phyloP scores from a whole-genome alignment of 2,113 vertebrate species.

The Pan troglodytes region DNA sequence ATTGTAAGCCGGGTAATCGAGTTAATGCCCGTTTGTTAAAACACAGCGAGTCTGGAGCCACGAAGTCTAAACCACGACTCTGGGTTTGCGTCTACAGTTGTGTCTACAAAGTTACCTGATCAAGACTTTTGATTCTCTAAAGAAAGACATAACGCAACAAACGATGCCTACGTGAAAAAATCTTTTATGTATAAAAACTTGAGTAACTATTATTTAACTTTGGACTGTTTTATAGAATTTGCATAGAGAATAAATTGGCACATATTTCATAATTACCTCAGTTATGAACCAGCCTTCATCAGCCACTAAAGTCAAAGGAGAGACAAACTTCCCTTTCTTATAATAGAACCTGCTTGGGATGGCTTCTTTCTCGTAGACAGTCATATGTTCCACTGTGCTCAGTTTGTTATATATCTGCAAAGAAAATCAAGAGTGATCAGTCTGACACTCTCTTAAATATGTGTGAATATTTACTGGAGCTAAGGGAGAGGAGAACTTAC shows the following conservation, averaged over 20 bases:
- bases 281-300: slow-evolving; percentile 95
- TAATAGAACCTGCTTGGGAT: slow-evolving; percentile 93
- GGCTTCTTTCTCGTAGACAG: slow-evolving; percentile 86
- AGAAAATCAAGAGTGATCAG: slow-evolving; percentile 6
- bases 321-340: slow-evolving; percentile 91
- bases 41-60: background rate
- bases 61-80: background rate
- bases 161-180: background rate
- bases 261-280: slow-evolving; percentile 85
- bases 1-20: background rate
- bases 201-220: background rate
- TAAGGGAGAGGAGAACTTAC: background rate
- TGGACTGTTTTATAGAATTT: background rate
- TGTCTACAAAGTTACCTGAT: background rate
- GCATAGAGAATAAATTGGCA: background rate
- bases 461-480: background rate
- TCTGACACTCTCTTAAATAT: background rate
- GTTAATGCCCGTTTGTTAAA: slow-evolving; percentile 17
- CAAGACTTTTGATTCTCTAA: background rate
- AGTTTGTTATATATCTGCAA: slow-evolving; percentile 88
- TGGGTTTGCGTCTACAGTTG: background rate
- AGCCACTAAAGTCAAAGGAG: slow-evolving; percentile 93
- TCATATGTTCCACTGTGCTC: slow-evolving; percentile 88
- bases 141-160: background rate
- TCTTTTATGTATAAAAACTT: background rate